Conservation (phyloP, 2,113 vertebrate genomes). For the Dendropsophus ebraccatus region DNA sequence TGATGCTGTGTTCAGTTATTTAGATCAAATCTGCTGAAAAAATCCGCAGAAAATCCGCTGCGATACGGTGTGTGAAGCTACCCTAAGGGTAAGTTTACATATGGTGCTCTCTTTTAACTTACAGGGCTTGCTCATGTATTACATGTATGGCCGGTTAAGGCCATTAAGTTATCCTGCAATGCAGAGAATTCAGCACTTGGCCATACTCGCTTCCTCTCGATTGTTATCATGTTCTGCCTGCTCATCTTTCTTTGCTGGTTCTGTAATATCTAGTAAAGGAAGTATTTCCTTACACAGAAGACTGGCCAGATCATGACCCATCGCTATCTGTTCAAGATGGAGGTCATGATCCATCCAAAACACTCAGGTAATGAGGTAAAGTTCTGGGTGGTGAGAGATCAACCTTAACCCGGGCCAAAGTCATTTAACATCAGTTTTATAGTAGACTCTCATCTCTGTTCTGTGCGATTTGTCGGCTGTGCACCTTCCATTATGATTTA, state of each 20-base stretch:
- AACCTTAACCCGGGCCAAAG: not conserved
- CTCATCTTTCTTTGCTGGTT: not conserved
- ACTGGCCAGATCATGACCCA: not conserved
- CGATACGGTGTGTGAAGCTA: no score
- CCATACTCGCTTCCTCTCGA: not conserved
- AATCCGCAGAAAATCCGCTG: no score
- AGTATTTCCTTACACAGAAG: not conserved
- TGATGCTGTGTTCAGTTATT: no score
- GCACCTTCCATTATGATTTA: no score
- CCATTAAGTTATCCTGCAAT: not conserved
- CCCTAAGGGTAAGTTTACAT: no score
- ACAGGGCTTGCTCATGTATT: no score
- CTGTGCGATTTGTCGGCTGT: no score
- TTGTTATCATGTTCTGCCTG: not conserved
- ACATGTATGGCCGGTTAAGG: no score
- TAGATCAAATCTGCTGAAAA: no score
- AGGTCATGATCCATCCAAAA: not conserved
- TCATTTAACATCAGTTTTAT: no score
- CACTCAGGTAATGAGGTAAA: not conserved
- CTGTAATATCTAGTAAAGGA: not conserved
- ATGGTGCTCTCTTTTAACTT: no score
- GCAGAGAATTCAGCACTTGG: not conserved
- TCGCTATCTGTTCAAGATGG: not conserved
- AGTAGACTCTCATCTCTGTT: no score
- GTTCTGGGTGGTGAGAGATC: not conserved